Evolutionary conservation across 2,888 invertebrate genomes (phyloP), one percentile per base, ranked within the genome.

Genomic region (Periphyllus acericola): DNA sequence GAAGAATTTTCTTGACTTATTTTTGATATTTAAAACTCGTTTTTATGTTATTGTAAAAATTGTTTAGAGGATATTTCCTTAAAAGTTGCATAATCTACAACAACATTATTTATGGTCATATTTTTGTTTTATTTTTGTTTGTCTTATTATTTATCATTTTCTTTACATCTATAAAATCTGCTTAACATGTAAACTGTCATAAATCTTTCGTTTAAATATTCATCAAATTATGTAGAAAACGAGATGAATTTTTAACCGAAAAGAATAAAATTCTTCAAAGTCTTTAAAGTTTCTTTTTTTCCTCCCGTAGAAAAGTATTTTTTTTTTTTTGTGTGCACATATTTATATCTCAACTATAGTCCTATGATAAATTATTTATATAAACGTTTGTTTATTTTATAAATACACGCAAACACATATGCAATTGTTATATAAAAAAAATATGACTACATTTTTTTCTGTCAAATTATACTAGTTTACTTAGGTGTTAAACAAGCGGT

Each of bases 151-250:
- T 66, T 25, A 66, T 66, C 60, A 25, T 66, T 25, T 25, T 66
- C 21, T 66, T 66, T 25, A 3, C 25, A 25, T 66, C 25, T 66
- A 66, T 66, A 25, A 25, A 21, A 66, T 66, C 25, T 66, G 25
- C 36, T 3, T 21, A 66, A 66, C 8, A 25, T 17, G 32, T 3
- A 3, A 78, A 55, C 11, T 78, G 25, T 32, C 5, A 11, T 78
- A 55, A 55, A 55, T 55, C 55, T 25, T 78, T 55, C 25, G 55
- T 55, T 78, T 55, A 78, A 78, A 55, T 32, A 55, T 78, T 14
- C 32, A 78, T 78, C 52, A 21, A 32, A 55, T 78, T 21, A 55
- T 32, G 32, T 55, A 78, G 25, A 25, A 66, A 66, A 66, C 8
- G 21, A 25, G 17, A 66, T 25, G 60, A 66, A 66, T 21, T 66